These are phyloP conservation scores for Orycteropus afer DNA, from an alignment of 2,113 vertebrate genomes.

Conservation along the genomic window DNA sequence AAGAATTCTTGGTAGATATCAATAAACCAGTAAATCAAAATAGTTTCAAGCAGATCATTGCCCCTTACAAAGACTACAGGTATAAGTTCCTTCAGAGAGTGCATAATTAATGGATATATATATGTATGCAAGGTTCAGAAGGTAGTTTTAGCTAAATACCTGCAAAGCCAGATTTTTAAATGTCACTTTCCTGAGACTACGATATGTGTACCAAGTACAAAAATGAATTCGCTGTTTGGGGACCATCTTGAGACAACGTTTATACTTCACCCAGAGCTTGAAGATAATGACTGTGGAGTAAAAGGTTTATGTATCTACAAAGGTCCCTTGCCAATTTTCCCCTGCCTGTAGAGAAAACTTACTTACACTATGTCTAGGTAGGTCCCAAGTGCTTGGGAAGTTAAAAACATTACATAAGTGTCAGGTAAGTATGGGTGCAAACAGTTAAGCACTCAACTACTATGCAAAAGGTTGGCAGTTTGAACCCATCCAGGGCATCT, in stretches of 20 bases:
- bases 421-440: neutral
- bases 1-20: constrained; percentile 71
- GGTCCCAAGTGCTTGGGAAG: neutral
- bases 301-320: neutral
- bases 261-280: neutral
- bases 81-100: constrained; percentile 41
- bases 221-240: neutral
- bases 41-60: constrained; percentile 44
- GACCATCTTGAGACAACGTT: neutral
- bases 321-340: neutral
- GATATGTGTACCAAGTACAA: neutral
- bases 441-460: neutral
- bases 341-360: neutral
- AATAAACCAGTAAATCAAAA: constrained; percentile 73
- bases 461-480: too few relatives aligned
- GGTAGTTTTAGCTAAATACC: neutral
- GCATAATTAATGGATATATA: constrained; percentile 3
- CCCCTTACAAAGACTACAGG: constrained; percentile 39
- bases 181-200: neutral
- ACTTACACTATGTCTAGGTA: neutral
- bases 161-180: constrained; percentile 18
- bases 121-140: constrained; percentile 10
- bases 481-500: neutral
- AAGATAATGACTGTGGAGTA: neutral
- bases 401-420: neutral